Evolutionary conservation across 1,140 invertebrate species (phyloP), one percentile per base, ranked within the genome.

Genomic region (Philaenus spumarius): DNA sequence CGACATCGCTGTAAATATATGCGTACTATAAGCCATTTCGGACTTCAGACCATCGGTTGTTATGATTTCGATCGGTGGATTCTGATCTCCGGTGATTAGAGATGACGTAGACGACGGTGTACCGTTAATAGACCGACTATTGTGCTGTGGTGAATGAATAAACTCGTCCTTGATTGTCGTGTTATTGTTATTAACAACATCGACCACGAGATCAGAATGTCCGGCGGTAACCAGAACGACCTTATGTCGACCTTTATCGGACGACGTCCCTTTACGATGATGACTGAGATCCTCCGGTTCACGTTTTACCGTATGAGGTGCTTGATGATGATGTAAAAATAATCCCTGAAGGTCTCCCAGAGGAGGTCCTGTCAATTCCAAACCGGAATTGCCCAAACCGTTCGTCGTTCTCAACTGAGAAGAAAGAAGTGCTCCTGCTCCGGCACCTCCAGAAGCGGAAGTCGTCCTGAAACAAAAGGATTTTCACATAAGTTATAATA

Each of bases 261-360:
- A 54, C n/a, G 57, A 64, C 7, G 72, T 68, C 45, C 68, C 62
- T 60, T 72, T 73, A 30, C 71, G 56, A 47, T 76, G 75, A 58
- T 76, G 74, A 63, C 77, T 79, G 42, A 80, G 71, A 65, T 85
- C 83, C 69, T 84, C 82, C 37, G 82, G 83, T 67, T 85, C 83
- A 51, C 81, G 75, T 69, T 84, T 84, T 37, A 84, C 77, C 19
- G 71, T 65, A 72, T 78, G 68, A 65, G 72, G 67, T 71, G 77
- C 64, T 68, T 77, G 63, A 58, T 80, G 78, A 60, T 79, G 80
- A 65, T 80, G 80, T 62, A 82, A 75, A 68, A 81, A 82, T 68
- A 82, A 78, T 66, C 81, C 79, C 68, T 81, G 80, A 39, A 82
- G 76, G 67, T 82, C 81, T 60, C 75, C 75, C 30, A 80, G 71